These are phyloP conservation scores for Tetramorium bicarinatum DNA, from an alignment of 2,888 invertebrate species.

Conservation along the genomic window DNA sequence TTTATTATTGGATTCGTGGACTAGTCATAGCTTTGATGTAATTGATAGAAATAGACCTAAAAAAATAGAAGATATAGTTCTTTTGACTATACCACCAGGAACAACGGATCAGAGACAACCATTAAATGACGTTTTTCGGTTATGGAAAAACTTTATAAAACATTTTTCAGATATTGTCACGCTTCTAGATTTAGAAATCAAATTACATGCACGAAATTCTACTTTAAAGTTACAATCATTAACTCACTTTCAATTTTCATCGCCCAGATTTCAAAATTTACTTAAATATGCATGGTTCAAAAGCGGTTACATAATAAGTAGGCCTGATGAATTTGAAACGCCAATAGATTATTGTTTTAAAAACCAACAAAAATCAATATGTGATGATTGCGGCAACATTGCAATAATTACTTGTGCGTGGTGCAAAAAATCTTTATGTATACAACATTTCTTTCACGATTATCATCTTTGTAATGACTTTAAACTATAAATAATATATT, in stretches of 20 bases:
- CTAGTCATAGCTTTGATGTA: too few species aligned
- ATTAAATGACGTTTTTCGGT: not conserved
- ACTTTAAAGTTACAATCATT: conserved; percentile 4
- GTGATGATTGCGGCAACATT: too few species aligned
- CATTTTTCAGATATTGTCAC: not conserved
- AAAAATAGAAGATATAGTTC: too few species aligned
- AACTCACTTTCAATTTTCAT: not conserved
- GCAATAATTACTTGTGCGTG: too few species aligned
- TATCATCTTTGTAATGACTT: too few species aligned
- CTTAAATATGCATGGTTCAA: not conserved
- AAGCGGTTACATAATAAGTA: not conserved
- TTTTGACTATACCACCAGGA: too few species aligned
- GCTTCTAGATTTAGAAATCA: not conserved
- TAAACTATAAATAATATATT: too few species aligned
- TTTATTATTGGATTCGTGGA: too few species aligned
- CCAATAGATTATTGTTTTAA: not conserved
- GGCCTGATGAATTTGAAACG: not conserved
- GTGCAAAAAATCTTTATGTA: too few species aligned
- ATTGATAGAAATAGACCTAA: too few species aligned
- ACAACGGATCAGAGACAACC: not conserved
- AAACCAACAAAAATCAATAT: too few species aligned
- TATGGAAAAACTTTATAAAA: not conserved
- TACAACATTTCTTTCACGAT: too few species aligned
- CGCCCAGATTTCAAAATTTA: conserved; percentile 1
- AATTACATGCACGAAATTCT: not conserved